Base-by-base conservation (phyloP, 2,113 vertebrate genomes). In the Prionailurus bengalensis region DNA sequence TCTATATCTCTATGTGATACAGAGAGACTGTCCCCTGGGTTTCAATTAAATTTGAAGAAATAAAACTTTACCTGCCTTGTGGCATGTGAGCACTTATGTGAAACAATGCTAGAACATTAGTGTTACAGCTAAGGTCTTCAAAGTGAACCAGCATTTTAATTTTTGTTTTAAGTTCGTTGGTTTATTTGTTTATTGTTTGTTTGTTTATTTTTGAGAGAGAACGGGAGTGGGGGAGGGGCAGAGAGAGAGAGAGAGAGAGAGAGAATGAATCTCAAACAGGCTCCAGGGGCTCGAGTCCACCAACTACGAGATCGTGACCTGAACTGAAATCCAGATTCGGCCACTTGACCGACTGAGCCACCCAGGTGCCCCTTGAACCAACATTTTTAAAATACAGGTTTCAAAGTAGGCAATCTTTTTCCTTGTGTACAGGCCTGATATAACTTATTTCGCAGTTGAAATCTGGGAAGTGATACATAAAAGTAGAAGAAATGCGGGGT, bases 11-110 rank as follows among this genome's bases (percentile, higher is more conserved):
- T 42, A 0, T 71, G 39, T 19, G 39, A 58, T 91, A 83, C 71
- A 84, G 95, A 96, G 68, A 94, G 31, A 42, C 19, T 87, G 70
- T 98, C 96, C 92, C 98, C 97, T 97, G 96, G 73, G 96, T 91
- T 98, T 98, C 96, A 98, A 96, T 98, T 98, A 97, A 97, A 97
- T 66, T 58, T 31, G 53, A 78, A 93, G 74, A 95, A 84, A 97
- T 87, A 82, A 94, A 87, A 85, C 51, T 21, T 21, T 58, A 97
- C 78, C 63, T 17, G 55, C 73, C 70, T 96, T 36, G 61, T 96
- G 66, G 36, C 87, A 42, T 87, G 48, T 71, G 91, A 98, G 55
- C 95, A 97, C 95, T 97, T 97, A 63, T 81, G 25, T 96, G 97
- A 98, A 97, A 95, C 55, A 94, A 73, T 31, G 31, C 8, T 71